phyloP scores from a whole-genome alignment of 2,113 vertebrate genomes.

The Hippocampus abdominalis region DNA sequence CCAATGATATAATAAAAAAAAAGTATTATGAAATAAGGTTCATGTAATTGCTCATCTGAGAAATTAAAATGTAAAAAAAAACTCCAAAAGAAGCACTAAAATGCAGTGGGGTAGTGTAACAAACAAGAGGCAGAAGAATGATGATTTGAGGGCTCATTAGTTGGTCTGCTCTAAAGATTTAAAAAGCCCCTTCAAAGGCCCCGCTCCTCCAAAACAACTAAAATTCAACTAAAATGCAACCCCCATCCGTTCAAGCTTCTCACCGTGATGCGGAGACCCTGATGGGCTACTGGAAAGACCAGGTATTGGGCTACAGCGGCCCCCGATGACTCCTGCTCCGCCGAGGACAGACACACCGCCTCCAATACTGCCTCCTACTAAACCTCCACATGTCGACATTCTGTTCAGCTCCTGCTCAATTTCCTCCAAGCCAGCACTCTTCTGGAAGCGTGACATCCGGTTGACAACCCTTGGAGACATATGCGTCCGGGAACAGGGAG shows the following conservation, averaged over 20 bases:
- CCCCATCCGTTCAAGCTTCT: conserved; percentile 38
- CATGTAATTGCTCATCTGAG: no score
- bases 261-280: conserved; percentile 92
- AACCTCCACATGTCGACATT: conserved; percentile 61
- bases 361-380: conserved; percentile 36
- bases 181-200: no score
- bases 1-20: no score
- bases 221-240: background rate
- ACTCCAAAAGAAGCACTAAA: no score
- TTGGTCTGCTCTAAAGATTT: no score
- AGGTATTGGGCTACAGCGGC: conserved; percentile 89
- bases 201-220: no score
- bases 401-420: conserved; percentile 95
- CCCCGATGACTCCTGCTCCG: conserved; percentile 57
- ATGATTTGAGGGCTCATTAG: no score
- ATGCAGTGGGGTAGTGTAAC: no score
- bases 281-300: conserved; percentile 94
- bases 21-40: no score
- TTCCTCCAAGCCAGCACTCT: conserved; percentile 95
- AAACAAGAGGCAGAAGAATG: no score
- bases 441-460: conserved; percentile 97
- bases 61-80: no score
- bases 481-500: conserved; percentile 91
- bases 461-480: conserved; percentile 96
- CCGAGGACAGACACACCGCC: conserved; percentile 57